A percentile compares a stretch with the other conserved stretches of the same genome.
phyloP scores from a whole-genome alignment of 2,888 invertebrate genomes.

The Stenchaetothrips biformis region DNA sequence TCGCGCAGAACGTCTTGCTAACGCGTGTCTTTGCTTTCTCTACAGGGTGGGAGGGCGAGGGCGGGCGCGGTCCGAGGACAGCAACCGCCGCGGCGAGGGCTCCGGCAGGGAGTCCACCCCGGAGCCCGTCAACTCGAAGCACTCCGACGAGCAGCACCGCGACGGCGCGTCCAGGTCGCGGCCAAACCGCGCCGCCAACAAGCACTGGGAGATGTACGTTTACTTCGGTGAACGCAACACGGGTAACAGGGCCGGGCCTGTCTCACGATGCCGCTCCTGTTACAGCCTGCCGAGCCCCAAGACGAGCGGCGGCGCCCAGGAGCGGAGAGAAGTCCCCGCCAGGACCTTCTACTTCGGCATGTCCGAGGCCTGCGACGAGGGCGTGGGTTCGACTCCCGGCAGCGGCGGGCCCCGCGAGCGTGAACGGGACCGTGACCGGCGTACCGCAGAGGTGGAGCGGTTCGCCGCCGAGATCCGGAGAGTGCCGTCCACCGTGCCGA shows the following conservation, averaged over 20 bases:
- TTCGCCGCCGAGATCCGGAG: conserved; percentile 42
- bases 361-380: conserved; percentile 49
- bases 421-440: conserved; percentile 28
- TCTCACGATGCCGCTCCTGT: neutral
- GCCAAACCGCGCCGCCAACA: conserved; percentile 30
- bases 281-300: conserved; percentile 28
- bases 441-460: conserved; percentile 34
- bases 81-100: conserved; percentile 31
- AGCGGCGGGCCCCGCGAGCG: neutral
- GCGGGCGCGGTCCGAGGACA: conserved; percentile 1
- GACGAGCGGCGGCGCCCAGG: neutral
- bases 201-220: conserved; percentile 46
- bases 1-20: neutral
- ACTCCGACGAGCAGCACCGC: conserved; percentile 30
- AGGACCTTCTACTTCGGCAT: conserved; percentile 76
- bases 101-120: conserved; percentile 35
- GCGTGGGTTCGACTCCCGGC: conserved; percentile 2
- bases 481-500: conserved; percentile 39
- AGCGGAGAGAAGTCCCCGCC: conserved; percentile 41
- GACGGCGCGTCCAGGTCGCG: neutral
- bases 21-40: neutral
- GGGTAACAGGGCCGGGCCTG: neutral
- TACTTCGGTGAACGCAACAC: conserved; percentile 31
- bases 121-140: conserved; percentile 38
- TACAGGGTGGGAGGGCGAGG: neutral